phyloP scores from a whole-genome alignment of 2,113 vertebrate species.

The Phoxinus phoxinus region DNA sequence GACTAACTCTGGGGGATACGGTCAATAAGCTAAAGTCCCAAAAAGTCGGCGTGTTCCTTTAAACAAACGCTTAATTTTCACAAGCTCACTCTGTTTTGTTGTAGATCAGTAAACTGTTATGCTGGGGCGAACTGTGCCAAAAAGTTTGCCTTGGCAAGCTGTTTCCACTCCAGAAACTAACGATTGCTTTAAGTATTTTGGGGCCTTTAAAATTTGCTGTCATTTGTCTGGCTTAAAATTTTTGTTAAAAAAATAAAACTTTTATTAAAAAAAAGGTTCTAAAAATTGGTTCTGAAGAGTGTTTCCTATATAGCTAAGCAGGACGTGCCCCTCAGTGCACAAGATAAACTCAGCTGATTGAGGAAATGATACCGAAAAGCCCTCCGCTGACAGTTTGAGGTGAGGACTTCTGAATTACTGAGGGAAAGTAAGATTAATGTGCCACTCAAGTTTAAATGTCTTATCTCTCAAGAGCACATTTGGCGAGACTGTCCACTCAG shows the following conservation, averaged over 20 bases:
- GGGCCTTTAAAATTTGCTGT: too few relatives aligned
- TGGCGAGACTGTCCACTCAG: background rate
- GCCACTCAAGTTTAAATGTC: constrained; percentile 32
- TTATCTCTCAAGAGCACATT: constrained; percentile 44
- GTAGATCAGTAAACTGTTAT: too few relatives aligned
- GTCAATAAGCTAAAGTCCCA: too few relatives aligned
- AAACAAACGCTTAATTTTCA: too few relatives aligned
- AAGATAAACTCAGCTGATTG: constrained; percentile 47
- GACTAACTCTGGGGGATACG: too few relatives aligned
- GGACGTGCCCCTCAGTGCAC: background rate
- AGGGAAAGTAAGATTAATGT: constrained; percentile 56
- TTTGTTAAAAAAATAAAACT: background rate
- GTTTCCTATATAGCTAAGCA: background rate
- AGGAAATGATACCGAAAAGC: constrained; percentile 37
- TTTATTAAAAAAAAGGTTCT: background rate
- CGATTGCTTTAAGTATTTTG: too few relatives aligned
- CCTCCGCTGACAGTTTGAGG: constrained; percentile 31
- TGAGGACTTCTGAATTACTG: constrained; percentile 39
- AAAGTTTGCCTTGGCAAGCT: too few relatives aligned
- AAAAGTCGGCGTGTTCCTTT: too few relatives aligned
- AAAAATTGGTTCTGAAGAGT: background rate
- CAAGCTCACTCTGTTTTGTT: too few relatives aligned
- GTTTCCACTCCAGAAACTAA: too few relatives aligned
- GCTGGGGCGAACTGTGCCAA: too few relatives aligned
- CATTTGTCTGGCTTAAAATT: background rate